Percentiles rank a stretch among this genome's conserved stretches.
Conservation (phyloP, 2,797 vertebrate genomes). For the Macropodus opercularis region DNA sequence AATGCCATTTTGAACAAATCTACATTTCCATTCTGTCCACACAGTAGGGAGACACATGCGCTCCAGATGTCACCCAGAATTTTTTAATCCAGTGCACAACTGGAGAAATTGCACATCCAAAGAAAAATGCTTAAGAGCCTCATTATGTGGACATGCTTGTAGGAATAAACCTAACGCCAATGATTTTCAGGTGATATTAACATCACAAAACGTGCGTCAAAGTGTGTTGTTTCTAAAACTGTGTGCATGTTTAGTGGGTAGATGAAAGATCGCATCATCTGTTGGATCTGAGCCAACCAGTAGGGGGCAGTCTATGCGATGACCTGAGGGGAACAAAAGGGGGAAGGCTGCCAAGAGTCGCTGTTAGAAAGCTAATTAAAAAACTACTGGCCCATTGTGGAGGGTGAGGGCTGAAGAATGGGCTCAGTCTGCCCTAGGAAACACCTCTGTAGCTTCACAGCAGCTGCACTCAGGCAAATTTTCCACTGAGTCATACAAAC, state of each 20-base stretch:
- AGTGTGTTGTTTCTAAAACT: background rate
- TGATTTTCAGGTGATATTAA: conserved; percentile 2
- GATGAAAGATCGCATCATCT: conserved; percentile 27
- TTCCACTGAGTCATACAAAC: conserved; percentile 61
- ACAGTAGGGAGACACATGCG: conserved; percentile 14
- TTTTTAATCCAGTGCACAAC: conserved; percentile 32
- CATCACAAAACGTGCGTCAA: background rate
- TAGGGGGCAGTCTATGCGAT: conserved; percentile 72
- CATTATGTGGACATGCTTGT: background rate
- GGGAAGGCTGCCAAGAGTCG: conserved; percentile 51
- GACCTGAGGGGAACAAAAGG: conserved; percentile 44
- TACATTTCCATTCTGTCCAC: conserved; percentile 37
- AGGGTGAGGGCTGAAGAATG: conserved; percentile 57
- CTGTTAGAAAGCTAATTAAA: conserved; percentile 77
- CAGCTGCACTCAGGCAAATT: conserved; percentile 26
- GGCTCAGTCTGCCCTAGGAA: conserved; percentile 54
- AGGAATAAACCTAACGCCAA: background rate
- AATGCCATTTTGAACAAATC: conserved; percentile 52
- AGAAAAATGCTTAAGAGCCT: conserved; percentile 3
- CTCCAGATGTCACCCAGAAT: conserved; percentile 15
- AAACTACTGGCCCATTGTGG: conserved; percentile 66
- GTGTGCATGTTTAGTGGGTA: background rate
- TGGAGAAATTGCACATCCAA: background rate
- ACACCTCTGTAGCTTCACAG: conserved; percentile 43
- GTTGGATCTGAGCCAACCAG: conserved; percentile 59